phyloP scores from a whole-genome alignment of 2,888 invertebrate genomes.

The Camponotus fellah region DNA sequence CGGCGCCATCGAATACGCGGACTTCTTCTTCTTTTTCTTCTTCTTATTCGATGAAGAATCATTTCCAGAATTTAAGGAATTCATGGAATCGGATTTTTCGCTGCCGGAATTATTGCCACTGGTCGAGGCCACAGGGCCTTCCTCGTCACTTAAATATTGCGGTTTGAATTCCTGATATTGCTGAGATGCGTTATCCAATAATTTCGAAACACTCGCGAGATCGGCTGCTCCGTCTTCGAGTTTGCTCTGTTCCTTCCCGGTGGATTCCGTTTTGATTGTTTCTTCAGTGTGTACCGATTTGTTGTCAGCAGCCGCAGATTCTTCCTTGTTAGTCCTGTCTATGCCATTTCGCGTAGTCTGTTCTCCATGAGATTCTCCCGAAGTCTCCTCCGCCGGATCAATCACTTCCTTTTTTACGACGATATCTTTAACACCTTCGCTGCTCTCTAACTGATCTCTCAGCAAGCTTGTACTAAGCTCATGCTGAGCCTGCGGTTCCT shows the following conservation, averaged over 20 bases:
- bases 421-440: slow-evolving; percentile 70
- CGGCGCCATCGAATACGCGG: slow-evolving; percentile 97
- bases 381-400: slow-evolving; percentile 66
- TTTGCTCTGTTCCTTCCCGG: slow-evolving; percentile 66
- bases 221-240: slow-evolving; percentile 87
- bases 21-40: slow-evolving; percentile 90
- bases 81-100: slow-evolving; percentile 91
- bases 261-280: not conserved
- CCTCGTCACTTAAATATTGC: slow-evolving; percentile 89
- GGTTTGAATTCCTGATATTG: slow-evolving; percentile 85
- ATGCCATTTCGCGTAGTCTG: slow-evolving; percentile 59
- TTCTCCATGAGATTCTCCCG: slow-evolving; percentile 78
- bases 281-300: slow-evolving; percentile 24
- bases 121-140: slow-evolving; percentile 93
- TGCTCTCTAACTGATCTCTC: slow-evolving; percentile 80
- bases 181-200: slow-evolving; percentile 91
- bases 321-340: slow-evolving; percentile 74
- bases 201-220: slow-evolving; percentile 92
- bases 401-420: slow-evolving; percentile 76
- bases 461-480: slow-evolving; percentile 79
- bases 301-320: slow-evolving; percentile 2
- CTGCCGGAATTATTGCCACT: slow-evolving; percentile 95
- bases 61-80: slow-evolving; percentile 87
- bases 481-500: slow-evolving; percentile 68
- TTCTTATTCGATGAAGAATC: slow-evolving; percentile 77